Percentiles rank a stretch among this genome's conserved stretches.
These are phyloP conservation scores for Drosophila buzzatii DNA, from an alignment of 2,888 invertebrate species.

Conservation along the genomic window DNA sequence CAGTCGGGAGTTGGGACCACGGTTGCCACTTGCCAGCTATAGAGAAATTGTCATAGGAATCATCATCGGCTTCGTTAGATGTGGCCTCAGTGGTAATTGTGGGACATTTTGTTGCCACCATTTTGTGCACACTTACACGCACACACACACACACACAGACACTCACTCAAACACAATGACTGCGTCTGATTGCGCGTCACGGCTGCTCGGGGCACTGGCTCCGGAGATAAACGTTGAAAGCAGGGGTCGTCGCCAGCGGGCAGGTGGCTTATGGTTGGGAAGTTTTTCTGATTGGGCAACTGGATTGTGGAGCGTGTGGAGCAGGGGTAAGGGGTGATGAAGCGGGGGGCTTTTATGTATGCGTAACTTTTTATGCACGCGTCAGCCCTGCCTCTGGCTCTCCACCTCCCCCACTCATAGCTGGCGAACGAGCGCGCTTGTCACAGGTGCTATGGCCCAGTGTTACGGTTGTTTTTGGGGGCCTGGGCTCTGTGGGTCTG, in stretches of 20 bases:
- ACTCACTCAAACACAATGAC: constrained; percentile 64
- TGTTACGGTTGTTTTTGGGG: constrained; percentile 2
- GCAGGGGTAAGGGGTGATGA: no score
- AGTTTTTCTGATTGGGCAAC: constrained; percentile 63
- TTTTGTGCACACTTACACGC: constrained; percentile 43
- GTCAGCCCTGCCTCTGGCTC: constrained; percentile 16
- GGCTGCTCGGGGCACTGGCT: constrained; percentile 41
- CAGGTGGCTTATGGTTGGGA: constrained; percentile 63
- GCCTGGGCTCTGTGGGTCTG: constrained; percentile 14
- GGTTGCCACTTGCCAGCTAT: constrained; percentile 78
- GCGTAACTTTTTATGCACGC: constrained; percentile 76
- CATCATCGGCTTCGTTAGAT: constrained; percentile 85
- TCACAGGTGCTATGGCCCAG: constrained; percentile 61
- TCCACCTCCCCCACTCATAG: not conserved
- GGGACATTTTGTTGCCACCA: constrained; percentile 84
- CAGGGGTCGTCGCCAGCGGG: constrained; percentile 56
- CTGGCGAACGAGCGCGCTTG: constrained; percentile 38
- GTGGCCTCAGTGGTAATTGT: constrained; percentile 85
- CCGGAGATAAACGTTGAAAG: constrained; percentile 73
- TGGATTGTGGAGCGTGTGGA: constrained; percentile 4
- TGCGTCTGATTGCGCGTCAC: constrained; percentile 71
- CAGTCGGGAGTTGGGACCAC: constrained; percentile 31
- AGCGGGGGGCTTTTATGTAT: constrained; percentile 55
- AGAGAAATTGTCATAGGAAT: constrained; percentile 83
- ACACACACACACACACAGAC: constrained; percentile 28